Evolutionary conservation across 2,113 vertebrate genomes (phyloP).

Genomic region (Piaya cayana): DNA sequence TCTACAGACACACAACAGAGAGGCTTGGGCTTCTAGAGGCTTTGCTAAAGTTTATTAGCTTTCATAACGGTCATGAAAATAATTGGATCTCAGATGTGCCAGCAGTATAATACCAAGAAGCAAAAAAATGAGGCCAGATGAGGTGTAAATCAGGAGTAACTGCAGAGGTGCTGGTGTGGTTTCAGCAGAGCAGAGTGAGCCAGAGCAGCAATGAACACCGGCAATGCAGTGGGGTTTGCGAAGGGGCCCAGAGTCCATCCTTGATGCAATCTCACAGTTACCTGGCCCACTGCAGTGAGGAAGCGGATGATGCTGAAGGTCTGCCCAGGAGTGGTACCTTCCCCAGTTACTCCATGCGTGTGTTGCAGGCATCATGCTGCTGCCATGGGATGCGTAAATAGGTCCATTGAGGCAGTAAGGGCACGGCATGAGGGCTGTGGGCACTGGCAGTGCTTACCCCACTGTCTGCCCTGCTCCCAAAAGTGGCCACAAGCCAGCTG

Average conservation of each 20-base stretch:
- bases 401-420: neutral
- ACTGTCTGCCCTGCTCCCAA: neutral
- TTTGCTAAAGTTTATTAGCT: slow-evolving; percentile 44
- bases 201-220: fast-evolving
- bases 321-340: neutral
- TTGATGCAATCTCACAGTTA: no score
- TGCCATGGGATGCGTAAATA: fast-evolving
- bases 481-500: neutral
- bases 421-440: fast-evolving
- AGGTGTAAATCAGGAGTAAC: slow-evolving; percentile 21
- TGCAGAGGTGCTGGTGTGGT: neutral
- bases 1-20: neutral
- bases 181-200: neutral
- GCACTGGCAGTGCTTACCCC: neutral
- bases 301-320: neutral
- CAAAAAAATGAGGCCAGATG: slow-evolving; percentile 13
- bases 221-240: neutral
- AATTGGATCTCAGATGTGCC: neutral
- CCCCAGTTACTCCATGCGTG: neutral
- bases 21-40: neutral
- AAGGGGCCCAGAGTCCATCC: neutral
- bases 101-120: neutral
- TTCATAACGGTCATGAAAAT: slow-evolving; percentile 7
- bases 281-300: neutral
- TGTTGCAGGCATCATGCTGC: neutral